Conservation (phyloP, 2,888 invertebrate species). For the Polietes domitor region DNA sequence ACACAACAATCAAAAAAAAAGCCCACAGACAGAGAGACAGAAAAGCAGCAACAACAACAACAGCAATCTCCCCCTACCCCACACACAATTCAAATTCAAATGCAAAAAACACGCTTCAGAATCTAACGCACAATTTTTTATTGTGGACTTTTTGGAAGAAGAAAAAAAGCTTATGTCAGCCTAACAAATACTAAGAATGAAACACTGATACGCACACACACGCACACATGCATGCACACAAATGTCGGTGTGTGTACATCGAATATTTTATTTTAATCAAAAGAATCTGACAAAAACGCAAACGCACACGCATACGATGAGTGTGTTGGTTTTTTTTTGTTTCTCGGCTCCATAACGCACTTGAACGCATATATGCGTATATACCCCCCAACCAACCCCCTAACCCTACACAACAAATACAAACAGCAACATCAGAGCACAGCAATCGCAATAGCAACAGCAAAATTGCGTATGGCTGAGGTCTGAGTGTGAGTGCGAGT, state of each 20-base stretch:
- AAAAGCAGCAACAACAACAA: background rate
- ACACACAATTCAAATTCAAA: slow-evolving; percentile 6
- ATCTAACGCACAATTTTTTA: slow-evolving; percentile 28
- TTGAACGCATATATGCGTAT: slow-evolving; percentile 26
- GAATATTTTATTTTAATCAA: slow-evolving; percentile 18
- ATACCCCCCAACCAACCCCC: background rate
- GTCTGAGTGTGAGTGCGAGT: slow-evolving; percentile 7
- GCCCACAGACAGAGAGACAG: background rate
- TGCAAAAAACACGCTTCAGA: slow-evolving; percentile 19
- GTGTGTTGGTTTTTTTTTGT: background rate
- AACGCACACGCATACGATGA: slow-evolving; percentile 1
- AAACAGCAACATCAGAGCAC: background rate
- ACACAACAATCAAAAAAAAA: slow-evolving; percentile 24
- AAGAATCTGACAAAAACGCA: slow-evolving; percentile 4
- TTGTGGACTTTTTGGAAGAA: background rate
- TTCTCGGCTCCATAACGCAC: slow-evolving; percentile 25
- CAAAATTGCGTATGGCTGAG: slow-evolving; percentile 30
- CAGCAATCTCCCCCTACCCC: background rate
- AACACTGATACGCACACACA: background rate
- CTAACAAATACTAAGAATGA: slow-evolving; percentile 22
- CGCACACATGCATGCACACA: background rate
- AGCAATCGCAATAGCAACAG: slow-evolving; percentile 18
- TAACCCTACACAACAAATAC: too few relatives aligned
- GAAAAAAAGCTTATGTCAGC: slow-evolving; percentile 34
- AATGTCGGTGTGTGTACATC: background rate